These are phyloP conservation scores for Ferdinandea cuprea DNA, from an alignment of 2,888 invertebrate species.

Conservation along the genomic window DNA sequence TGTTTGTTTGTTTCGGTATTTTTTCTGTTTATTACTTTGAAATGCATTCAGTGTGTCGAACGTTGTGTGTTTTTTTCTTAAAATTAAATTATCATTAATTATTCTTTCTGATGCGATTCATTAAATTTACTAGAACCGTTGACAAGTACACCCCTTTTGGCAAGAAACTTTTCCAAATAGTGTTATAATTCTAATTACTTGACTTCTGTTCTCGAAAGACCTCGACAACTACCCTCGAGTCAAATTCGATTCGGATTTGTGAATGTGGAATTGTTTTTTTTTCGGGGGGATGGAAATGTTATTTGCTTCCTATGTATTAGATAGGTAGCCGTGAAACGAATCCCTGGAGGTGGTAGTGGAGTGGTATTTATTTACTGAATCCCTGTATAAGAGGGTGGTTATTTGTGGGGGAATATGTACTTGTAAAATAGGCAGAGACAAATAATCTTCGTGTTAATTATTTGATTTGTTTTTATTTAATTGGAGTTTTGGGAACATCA, in stretches of 20 bases:
- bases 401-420: neutral
- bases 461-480: slow-evolving; percentile 74
- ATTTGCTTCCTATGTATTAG: slow-evolving; percentile 7
- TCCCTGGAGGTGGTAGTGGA: slow-evolving; percentile 43
- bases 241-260: slow-evolving; percentile 40
- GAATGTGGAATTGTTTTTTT: slow-evolving; percentile 4
- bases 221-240: slow-evolving; percentile 15
- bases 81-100: slow-evolving; percentile 70
- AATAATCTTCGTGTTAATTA: slow-evolving; percentile 72
- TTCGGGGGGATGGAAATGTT: slow-evolving; percentile 36
- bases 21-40: neutral
- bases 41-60: neutral
- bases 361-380: slow-evolving; percentile 8
- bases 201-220: slow-evolving; percentile 48
- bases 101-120: slow-evolving; percentile 48
- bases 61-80: slow-evolving; percentile 28
- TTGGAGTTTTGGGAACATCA: slow-evolving; percentile 60
- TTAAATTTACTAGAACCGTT: slow-evolving; percentile 55
- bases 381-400: slow-evolving; percentile 40
- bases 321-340: slow-evolving; percentile 5
- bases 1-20: neutral
- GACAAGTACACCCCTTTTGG: slow-evolving; percentile 69
- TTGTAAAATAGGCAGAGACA: slow-evolving; percentile 53
- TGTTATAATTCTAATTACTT: slow-evolving; percentile 69
- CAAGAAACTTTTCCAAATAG: slow-evolving; percentile 38